Base-by-base conservation (phyloP, 2,113 vertebrate genomes). In the Cavia porcellus region DNA sequence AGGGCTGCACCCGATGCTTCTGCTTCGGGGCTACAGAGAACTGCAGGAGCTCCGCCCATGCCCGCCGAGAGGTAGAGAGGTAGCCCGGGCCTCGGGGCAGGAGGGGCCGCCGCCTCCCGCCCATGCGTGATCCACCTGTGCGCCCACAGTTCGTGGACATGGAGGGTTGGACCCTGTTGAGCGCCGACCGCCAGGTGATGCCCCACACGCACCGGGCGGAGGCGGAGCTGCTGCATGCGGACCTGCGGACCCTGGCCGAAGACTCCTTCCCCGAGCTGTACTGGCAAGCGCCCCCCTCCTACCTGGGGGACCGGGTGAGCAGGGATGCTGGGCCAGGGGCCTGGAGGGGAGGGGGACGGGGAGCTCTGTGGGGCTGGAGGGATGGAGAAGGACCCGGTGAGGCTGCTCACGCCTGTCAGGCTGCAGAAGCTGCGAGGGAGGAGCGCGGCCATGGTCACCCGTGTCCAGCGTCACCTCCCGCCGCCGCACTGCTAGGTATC, bases 1-100 rank as follows among this genome's bases (percentile, higher is more conserved):
- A 99, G 85, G 99, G 99, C 86, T 99, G 99, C 98, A 99, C 99
- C 96, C 99, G 99, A 95, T 99, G 99, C 94, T 99, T 99, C 99
- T 99, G 99, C 96, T 99, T 99, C 0, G 99, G 99, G 5, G 99
- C 99, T 0, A 99, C 99, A 0, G 99, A 99, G 83, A 99, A 99
- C 92, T 99, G 99, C 89, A 98, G 98, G 95, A 99, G 99, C 61
- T 99, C 99, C 0, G 97, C 99, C 61, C 99, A 99, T 3, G 95
- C 98, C 79, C 99, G 99, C 61, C 98, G 93, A 0, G 98, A 99
- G 99, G 99, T 99, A 91, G 93, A 0, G 98, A 99, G 99, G 99
- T 99, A 91, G 86, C 94, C 13, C 20, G 0, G 32, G 20, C 3
- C 14, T 22, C 0, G 12, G 61, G 30, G 0, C 35, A 0, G n/a